Evolutionary conservation across 2,888 invertebrate species (phyloP), one percentile per base, ranked within the genome.

Genomic region (Resseliella maxima): DNA sequence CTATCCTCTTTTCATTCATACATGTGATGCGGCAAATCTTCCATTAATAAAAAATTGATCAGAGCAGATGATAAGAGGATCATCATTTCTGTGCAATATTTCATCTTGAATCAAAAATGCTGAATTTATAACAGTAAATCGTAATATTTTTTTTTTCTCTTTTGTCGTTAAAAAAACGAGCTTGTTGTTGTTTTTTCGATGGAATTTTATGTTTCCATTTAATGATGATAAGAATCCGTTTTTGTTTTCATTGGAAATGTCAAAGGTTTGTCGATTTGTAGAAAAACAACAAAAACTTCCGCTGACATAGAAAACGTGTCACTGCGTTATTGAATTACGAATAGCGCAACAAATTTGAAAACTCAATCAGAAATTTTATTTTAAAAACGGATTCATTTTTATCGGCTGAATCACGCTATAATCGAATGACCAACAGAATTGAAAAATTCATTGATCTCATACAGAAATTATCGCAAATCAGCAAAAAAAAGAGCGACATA

Each of bases 221-320:
- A 15, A 2, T 15, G 5, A 5, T 72, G 72, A 72, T 72, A 72
- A 72, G 72, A 72, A 72, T 0, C 5, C 59, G 5, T n/a, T 59
- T 27, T 59, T 59, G 0, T 2, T 27, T 12, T n/a, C 12, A 27
- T 5, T n/a, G n/a, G 6, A 10, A 72, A 72, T n/a, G 72, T 72
- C 31, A 72, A 72, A 72, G 72, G 72, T 72, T 35, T 72, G 15
- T 72, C 31, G 31, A 12, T 31, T 15, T 31, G 72, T 72, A 21
- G 2, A 50, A 5, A 59, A 59, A 59, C 46, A 50, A 18, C 46
- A 50, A 72, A 72, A 72, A 72, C 72, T 31, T 72, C 72, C 72
- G 72, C 18, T 72, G 72, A 31, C 72, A 72, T 18, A 72, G 35
- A 31, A 18, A 72, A 72, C 31, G 31, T 72, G 72, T 3, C 72